Conservation (phyloP, 2,888 invertebrate genomes). For the Lacanobia oleracea region DNA sequence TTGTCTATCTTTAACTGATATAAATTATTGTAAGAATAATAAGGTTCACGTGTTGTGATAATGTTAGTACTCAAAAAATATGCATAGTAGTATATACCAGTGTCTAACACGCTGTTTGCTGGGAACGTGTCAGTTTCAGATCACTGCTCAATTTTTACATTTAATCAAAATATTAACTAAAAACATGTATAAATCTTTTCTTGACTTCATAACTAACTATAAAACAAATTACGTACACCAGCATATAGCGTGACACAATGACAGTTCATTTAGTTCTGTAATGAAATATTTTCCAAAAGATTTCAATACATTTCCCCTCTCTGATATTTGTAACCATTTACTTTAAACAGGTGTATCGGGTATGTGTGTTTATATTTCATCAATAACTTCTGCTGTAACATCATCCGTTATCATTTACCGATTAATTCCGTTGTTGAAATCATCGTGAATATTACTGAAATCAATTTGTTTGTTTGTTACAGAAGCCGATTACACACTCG, state of each 20-base stretch:
- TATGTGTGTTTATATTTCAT: constrained; percentile 6
- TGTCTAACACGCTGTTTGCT: neutral
- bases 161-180: too few relatives aligned
- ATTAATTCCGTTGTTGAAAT: neutral
- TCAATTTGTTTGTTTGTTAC: constrained; percentile 88
- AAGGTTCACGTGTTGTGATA: too few relatives aligned
- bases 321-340: neutral
- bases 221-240: too few relatives aligned
- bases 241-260: neutral
- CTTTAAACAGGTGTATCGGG: neutral
- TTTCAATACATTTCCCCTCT: neutral
- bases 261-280: neutral
- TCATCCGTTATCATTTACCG: constrained; percentile 13
- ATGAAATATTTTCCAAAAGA: neutral
- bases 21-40: neutral
- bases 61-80: too few relatives aligned
- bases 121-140: neutral
- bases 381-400: neutral
- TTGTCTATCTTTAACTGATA: neutral
- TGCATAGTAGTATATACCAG: too few relatives aligned
- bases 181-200: too few relatives aligned
- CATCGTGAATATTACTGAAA: constrained; percentile 12
- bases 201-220: too few relatives aligned
- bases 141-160: too few relatives aligned
- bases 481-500: constrained; percentile 98